Percentiles rank a stretch among this genome's conserved stretches.
Evolutionary conservation across 2,113 vertebrate genomes (phyloP).

Genomic region (Pavo muticus): DNA sequence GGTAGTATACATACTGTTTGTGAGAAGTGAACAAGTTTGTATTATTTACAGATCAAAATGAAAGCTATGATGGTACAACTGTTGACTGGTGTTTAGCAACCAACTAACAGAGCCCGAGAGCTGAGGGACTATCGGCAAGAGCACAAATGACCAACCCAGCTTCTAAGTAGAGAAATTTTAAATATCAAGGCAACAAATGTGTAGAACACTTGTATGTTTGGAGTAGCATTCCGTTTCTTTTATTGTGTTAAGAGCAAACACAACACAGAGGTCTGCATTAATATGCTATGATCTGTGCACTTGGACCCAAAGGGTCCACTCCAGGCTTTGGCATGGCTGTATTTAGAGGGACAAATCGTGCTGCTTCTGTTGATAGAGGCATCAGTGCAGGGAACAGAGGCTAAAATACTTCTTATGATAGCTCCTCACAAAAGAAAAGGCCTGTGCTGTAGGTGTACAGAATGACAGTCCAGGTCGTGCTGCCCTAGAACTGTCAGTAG

Average conservation of each 20-base stretch:
- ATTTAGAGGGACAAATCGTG: not conserved
- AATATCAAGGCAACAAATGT: not conserved
- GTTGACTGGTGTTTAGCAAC: not conserved
- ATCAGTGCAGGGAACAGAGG: rapidly evolving
- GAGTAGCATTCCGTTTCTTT: not conserved
- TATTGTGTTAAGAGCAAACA: not conserved
- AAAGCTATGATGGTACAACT: not conserved
- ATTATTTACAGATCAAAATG: not conserved
- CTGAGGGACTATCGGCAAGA: not conserved
- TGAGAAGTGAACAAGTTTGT: not conserved
- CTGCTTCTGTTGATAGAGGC: not conserved
- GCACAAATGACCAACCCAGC: not conserved
- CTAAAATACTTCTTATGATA: not conserved
- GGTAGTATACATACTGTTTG: not conserved
- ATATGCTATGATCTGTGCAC: not conserved
- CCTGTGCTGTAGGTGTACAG: not conserved
- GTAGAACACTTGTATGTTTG: not conserved
- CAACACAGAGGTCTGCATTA: not conserved
- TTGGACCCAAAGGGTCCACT: not conserved
- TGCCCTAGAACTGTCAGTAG: not conserved
- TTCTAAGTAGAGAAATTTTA: not conserved
- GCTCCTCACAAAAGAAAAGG: rapidly evolving
- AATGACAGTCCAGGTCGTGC: not conserved
- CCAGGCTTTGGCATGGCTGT: not conserved
- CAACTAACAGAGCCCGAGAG: not conserved